Base-by-base conservation (phyloP, 2,888 invertebrate species). In the Cataglyphis cursor region DNA sequence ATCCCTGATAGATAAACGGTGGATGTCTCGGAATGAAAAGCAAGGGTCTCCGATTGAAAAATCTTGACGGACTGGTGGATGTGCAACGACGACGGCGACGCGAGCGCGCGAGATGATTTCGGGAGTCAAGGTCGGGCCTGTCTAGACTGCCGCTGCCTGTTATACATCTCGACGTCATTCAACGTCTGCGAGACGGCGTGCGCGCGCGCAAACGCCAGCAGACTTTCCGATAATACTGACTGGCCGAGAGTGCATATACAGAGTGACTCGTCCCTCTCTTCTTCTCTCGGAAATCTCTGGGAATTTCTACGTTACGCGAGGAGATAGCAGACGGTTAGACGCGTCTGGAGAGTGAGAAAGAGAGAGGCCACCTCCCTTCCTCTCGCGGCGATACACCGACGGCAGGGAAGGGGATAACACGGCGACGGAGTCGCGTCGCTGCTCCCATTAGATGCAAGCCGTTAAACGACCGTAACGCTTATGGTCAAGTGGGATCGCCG, bases 121-220 rank as follows among this genome's bases (percentile, higher is more conserved):
- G 86, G 84, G 81, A 89, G 86, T 89, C 89, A 89, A 89, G 89
- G 89, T 89, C 89, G 89, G 54, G 68, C 21, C 82, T 83, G 88
- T 87, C 87, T 74, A 74, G 88, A 78, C 78, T 44, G 21, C 68
- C 41, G 70, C 57, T 59, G 72, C 44, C 72, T 70, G 78, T 44
- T 59, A 59, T 59, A 80, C 68, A 64, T 54, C 62, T 59, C 76
- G 41, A 75, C 66, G 65, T 87, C 80, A 80, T 83, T 83, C 54
- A 65, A 74, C 75, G 74, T 72, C 72, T 72, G 78, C 70, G 57
- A 78, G 72, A 72, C 78, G 18, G 57, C 65, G 35, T 35, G 75
- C 76, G 70, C 28, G 76, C 54, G 78, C 57, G 8, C 72, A 51
- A 8, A 44, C 72, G 75, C 35, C 51, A 65, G 76, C 66, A 51